Percentiles rank a stretch among this genome's conserved stretches.
Evolutionary conservation across 2,888 invertebrate species (phyloP).

Genomic region (Pecten maximus): DNA sequence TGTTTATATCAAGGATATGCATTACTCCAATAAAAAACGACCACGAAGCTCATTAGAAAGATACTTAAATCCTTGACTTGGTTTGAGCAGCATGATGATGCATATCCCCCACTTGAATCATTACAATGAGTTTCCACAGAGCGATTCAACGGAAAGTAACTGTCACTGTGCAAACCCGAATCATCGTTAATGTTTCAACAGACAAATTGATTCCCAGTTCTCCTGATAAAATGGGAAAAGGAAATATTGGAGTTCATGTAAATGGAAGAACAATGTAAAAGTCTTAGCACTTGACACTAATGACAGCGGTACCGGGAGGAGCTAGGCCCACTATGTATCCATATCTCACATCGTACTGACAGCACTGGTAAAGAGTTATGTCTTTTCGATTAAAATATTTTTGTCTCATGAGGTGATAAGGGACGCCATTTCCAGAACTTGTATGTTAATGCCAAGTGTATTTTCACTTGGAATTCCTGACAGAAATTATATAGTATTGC

Average conservation of each 20-base stretch:
- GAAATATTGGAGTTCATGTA: background rate
- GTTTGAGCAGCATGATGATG: background rate
- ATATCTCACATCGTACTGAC: background rate
- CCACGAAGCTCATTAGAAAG: background rate
- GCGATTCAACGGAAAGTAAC: background rate
- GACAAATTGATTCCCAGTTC: background rate
- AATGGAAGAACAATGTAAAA: constrained; percentile 25
- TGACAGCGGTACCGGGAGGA: background rate
- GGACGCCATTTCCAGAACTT: background rate
- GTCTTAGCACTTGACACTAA: background rate
- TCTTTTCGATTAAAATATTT: constrained; percentile 12
- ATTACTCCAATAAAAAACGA: background rate
- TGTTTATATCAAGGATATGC: background rate
- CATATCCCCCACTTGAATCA: background rate
- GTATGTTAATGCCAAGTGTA: background rate
- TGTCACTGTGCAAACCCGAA: background rate
- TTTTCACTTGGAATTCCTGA: background rate
- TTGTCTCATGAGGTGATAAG: background rate
- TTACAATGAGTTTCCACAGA: background rate
- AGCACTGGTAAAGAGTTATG: background rate
- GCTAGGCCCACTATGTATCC: background rate
- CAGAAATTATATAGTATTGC: background rate
- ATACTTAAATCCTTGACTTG: background rate
- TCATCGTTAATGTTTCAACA: background rate
- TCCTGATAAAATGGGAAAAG: background rate